phyloP scores from a whole-genome alignment of 2,888 invertebrate species.

The Hermaeophaga mercurialis region DNA sequence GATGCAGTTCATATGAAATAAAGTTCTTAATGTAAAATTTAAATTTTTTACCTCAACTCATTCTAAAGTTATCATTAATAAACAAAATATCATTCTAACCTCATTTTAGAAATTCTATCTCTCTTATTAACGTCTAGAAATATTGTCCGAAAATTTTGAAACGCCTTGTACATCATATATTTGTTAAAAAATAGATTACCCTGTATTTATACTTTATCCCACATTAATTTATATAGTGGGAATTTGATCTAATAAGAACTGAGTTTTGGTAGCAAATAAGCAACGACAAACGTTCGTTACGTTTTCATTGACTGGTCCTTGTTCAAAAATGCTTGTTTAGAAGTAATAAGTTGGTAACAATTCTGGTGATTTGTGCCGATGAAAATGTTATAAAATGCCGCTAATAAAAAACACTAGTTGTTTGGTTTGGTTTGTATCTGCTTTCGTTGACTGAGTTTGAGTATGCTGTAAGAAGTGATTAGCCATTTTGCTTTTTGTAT shows the following conservation, averaged over 20 bases:
- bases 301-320: slow-evolving; percentile 20
- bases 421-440: slow-evolving; percentile 47
- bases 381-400: slow-evolving; percentile 43
- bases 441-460: slow-evolving; percentile 26
- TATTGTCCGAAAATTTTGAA: no score
- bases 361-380: slow-evolving; percentile 39
- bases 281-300: slow-evolving; percentile 30
- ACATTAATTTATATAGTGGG: not conserved
- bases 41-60: no score
- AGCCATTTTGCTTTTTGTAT: slow-evolving; percentile 49
- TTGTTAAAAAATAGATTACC: no score
- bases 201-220: not conserved
- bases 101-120: no score
- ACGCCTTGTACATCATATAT: no score
- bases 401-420: slow-evolving; percentile 48
- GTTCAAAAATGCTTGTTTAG: slow-evolving; percentile 31
- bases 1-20: no score
- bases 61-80: no score
- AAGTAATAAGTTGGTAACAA: slow-evolving; percentile 42
- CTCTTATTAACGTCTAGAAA: no score
- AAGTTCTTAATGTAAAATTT: no score
- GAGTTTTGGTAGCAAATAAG: not conserved
- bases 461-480: slow-evolving; percentile 39
- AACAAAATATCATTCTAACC: no score
- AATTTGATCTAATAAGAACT: slow-evolving; percentile 3